phyloP scores from a whole-genome alignment of 2,113 vertebrate genomes.

The Boulengeromyrus knoepffleri region DNA sequence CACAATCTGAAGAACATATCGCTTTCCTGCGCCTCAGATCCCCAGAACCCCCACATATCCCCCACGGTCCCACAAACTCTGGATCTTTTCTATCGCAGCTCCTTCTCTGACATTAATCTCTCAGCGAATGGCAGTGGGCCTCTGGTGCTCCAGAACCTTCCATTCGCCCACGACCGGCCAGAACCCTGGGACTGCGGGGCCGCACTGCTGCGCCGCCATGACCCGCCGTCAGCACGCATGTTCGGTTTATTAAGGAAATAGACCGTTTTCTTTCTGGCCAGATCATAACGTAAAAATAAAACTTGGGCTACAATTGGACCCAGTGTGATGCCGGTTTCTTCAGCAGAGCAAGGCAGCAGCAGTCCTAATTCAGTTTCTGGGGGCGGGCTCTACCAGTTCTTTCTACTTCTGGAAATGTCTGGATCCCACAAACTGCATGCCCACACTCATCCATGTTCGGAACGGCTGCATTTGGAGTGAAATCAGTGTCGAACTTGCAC shows the following conservation, averaged over 20 bases:
- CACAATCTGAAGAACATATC: not conserved
- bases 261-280: slow-evolving; percentile 58
- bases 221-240: slow-evolving; percentile 41
- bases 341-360: slow-evolving; percentile 40
- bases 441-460: not conserved
- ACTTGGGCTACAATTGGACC: slow-evolving; percentile 56
- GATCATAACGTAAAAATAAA: slow-evolving; percentile 58
- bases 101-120: slow-evolving; percentile 1
- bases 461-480: not conserved
- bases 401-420: not conserved
- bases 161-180: not conserved
- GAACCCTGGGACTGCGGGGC: not conserved
- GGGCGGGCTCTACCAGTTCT: not conserved
- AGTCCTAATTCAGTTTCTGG: not conserved
- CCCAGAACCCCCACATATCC: not conserved
- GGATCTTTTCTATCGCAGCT: not conserved
- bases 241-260: slow-evolving; percentile 42
- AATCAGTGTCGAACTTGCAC: not conserved
- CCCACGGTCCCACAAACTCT: not conserved
- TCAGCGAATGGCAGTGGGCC: not conserved
- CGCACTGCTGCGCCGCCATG: not conserved
- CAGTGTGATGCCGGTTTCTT: slow-evolving; percentile 33
- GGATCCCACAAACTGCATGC: not conserved
- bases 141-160: not conserved
- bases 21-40: not conserved